Percentiles rank a stretch among this genome's conserved stretches.
Conservation (phyloP, 2,888 invertebrate species). For the Ornithoptera alexandrae region DNA sequence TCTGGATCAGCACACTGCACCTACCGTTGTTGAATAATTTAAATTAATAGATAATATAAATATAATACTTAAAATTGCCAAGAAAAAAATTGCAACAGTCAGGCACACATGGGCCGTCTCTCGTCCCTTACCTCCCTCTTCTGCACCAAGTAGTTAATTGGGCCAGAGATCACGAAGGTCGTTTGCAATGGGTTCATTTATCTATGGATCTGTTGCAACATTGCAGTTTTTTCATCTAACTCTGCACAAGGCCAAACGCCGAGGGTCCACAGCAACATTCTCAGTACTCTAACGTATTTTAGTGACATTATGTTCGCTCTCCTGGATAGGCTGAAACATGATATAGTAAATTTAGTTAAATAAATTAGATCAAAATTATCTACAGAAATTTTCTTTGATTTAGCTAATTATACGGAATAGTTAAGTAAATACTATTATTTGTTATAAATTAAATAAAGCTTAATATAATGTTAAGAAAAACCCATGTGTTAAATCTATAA, state of each 20-base stretch:
- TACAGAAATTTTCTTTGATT: too few species aligned
- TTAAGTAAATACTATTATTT: too few species aligned
- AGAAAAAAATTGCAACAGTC: slow-evolving; percentile 2
- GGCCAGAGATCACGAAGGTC: background rate
- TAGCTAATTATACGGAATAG: too few species aligned
- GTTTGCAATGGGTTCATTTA: background rate
- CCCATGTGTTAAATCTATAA: too few species aligned
- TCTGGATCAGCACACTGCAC: too few species aligned
- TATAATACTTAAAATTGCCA: slow-evolving; percentile 20
- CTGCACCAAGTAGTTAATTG: slow-evolving; percentile 22
- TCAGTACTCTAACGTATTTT: slow-evolving; percentile 14
- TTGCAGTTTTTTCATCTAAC: slow-evolving; percentile 15
- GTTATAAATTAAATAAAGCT: too few species aligned
- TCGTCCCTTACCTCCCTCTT: slow-evolving; percentile 3
- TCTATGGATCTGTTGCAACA: slow-evolving; percentile 11
- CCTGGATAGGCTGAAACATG: background rate
- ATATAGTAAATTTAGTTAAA: too few species aligned
- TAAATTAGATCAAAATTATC: too few species aligned
- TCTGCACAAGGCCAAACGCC: slow-evolving; percentile 17
- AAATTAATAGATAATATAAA: background rate
- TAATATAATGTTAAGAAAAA: too few species aligned
- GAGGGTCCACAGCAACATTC: slow-evolving; percentile 12
- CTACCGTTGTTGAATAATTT: too few species aligned
- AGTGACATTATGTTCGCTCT: slow-evolving; percentile 11
- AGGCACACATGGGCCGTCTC: slow-evolving; percentile 14